These are phyloP conservation scores for Vidua chalybeata DNA, from an alignment of 2,113 vertebrate species.

Conservation along the genomic window DNA sequence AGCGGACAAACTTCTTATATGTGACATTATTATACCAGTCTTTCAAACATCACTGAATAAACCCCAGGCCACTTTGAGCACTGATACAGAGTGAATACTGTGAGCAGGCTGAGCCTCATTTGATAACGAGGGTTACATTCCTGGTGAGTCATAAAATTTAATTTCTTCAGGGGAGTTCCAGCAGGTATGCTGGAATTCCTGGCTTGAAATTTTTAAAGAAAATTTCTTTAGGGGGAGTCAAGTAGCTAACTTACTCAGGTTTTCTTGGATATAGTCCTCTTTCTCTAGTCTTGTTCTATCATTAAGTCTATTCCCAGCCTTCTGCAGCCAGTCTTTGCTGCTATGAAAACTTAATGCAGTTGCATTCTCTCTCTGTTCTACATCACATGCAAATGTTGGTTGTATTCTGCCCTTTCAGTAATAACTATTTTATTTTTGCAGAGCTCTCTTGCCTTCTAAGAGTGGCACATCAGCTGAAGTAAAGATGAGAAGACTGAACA, in stretches of 20 bases:
- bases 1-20: neutral
- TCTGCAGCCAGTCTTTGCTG: neutral
- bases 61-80: neutral
- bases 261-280: neutral
- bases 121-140: neutral
- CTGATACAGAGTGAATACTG: neutral
- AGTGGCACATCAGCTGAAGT: neutral
- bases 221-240: neutral
- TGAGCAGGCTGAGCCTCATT: neutral
- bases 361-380: neutral
- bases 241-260: neutral
- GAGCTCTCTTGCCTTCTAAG: neutral
- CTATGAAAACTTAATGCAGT: neutral
- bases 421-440: neutral
- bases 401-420: neutral
- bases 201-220: neutral
- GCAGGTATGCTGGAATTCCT: neutral
- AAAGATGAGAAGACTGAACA: neutral
- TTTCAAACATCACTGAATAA: neutral
- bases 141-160: neutral
- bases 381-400: neutral
- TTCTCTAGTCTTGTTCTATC: neutral
- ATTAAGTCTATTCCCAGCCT: neutral
- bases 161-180: neutral
- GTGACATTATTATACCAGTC: neutral